Percentiles rank a stretch among this genome's conserved stretches.
phyloP scores from a whole-genome alignment of 1,140 invertebrate species.

The Eupeodes corollae region DNA sequence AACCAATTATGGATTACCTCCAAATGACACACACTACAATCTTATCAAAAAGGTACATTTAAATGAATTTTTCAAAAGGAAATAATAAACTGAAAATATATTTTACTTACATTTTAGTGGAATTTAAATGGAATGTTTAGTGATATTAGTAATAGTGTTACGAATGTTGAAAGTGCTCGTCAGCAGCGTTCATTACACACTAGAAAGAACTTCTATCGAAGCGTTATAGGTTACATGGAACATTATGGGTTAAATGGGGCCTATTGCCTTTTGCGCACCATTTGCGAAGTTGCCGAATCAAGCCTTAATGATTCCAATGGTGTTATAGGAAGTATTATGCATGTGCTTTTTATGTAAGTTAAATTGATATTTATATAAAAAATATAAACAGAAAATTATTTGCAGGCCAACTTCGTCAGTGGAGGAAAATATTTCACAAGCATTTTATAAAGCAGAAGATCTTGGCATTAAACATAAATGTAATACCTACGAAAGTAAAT shows the following conservation, averaged over 20 bases:
- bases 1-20: slow-evolving; percentile 49
- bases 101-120: slow-evolving; percentile 21
- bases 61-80: neutral
- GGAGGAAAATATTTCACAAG: slow-evolving; percentile 40
- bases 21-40: slow-evolving; percentile 23
- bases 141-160: slow-evolving; percentile 24
- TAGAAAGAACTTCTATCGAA: slow-evolving; percentile 24
- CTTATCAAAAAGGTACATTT: slow-evolving; percentile 26
- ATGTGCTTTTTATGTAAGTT: slow-evolving; percentile 42
- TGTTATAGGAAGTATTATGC: slow-evolving; percentile 40
- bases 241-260: slow-evolving; percentile 41
- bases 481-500: slow-evolving; percentile 21
- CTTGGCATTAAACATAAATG: slow-evolving; percentile 27
- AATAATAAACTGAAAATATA: neutral
- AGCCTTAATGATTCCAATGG: slow-evolving; percentile 38
- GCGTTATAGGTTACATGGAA: slow-evolving; percentile 22
- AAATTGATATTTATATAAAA: too few relatives aligned
- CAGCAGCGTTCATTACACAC: slow-evolving; percentile 10
- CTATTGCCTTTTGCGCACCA: slow-evolving; percentile 39
- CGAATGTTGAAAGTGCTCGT: slow-evolving; percentile 12
- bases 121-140: slow-evolving; percentile 19
- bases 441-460: slow-evolving; percentile 44
- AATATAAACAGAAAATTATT: slow-evolving; percentile 4
- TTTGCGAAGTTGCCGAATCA: slow-evolving; percentile 39
- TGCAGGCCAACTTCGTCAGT: slow-evolving; percentile 44